phyloP scores from a whole-genome alignment of 2,113 vertebrate genomes.

The Heteronetta atricapilla region DNA sequence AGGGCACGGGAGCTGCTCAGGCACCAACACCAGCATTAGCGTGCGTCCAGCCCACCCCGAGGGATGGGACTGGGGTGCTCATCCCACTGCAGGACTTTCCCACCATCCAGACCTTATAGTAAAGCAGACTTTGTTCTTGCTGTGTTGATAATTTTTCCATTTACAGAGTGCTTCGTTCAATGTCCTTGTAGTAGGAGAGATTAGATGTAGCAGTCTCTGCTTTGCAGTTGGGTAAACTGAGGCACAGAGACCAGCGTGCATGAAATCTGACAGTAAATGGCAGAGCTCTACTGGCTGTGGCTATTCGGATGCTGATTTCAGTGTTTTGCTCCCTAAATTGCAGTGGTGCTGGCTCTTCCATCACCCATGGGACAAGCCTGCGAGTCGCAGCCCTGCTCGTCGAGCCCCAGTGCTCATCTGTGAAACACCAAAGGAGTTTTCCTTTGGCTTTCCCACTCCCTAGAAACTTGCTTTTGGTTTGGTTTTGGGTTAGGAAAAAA shows the following conservation, averaged over 20 bases:
- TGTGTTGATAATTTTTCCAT: neutral
- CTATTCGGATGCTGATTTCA: neutral
- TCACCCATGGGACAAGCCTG: rapidly evolving
- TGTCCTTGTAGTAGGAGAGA: neutral
- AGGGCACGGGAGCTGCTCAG: rapidly evolving
- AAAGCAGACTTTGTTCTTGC: neutral
- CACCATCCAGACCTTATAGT: neutral
- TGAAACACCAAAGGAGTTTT: neutral
- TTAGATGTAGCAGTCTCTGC: neutral
- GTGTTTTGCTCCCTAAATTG: neutral
- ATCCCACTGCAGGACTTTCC: rapidly evolving
- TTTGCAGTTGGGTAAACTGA: slow-evolving; percentile 7
- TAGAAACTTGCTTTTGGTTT: neutral
- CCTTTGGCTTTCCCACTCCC: neutral
- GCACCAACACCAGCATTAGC: no score
- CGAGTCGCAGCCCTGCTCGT: neutral
- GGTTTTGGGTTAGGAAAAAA: neutral
- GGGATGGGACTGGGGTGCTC: rapidly evolving
- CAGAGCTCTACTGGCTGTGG: neutral
- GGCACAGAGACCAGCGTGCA: neutral
- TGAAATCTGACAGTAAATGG: rapidly evolving
- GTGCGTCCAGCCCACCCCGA: neutral
- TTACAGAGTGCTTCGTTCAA: rapidly evolving
- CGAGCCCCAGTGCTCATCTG: rapidly evolving
- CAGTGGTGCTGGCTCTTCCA: neutral